Evolutionary conservation across 2,888 invertebrate genomes (phyloP), one percentile per base, ranked within the genome.

Genomic region (Thymelicus sylvestris): DNA sequence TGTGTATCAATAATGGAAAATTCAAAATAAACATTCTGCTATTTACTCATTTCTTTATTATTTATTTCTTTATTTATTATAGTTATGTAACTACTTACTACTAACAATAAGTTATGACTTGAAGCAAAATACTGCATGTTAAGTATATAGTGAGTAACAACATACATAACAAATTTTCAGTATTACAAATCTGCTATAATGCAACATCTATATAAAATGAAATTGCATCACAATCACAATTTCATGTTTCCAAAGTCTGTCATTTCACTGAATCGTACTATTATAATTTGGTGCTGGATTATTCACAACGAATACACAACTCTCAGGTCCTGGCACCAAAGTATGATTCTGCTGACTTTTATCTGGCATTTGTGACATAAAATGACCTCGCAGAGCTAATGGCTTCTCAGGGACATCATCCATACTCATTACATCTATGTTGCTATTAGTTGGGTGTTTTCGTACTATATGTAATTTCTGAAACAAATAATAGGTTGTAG

Each of bases 401-500:
- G 68, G 68, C 38, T 87, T 80, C 6, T 76, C 72, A 6, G 55
- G 47, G 7, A 82, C 88, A 4, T 87, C 90, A 74, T 92, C 91
- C 65, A 91, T 82, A 31, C 86, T 87, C 63, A 90, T 88, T 47
- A 92, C 90, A 73, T 92, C 92, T 72, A 91, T 89, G 59, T 87
- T 89, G 59, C 80, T 82, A 62, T 79, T 84, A 67, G 87, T 77
- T 75, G 87, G 85, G 74, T 93, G 93, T 67, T 93, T 93, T 74
- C 88, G 91, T 55, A 85, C 59, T 78, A 88, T 91, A 75, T 93
- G 93, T 48, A 86, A 66, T 85, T 89, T 92, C 93, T 93, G 89
- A 50, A 91, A 91, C 15, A 71, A 52, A 31, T 31, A 63, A 70
- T 24, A 24, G 48, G 2, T 15, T 6, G 19, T 44, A 31, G 3